Evolutionary conservation across 2,888 invertebrate species (phyloP).

Genomic region (Masnerella sp.): DNA sequence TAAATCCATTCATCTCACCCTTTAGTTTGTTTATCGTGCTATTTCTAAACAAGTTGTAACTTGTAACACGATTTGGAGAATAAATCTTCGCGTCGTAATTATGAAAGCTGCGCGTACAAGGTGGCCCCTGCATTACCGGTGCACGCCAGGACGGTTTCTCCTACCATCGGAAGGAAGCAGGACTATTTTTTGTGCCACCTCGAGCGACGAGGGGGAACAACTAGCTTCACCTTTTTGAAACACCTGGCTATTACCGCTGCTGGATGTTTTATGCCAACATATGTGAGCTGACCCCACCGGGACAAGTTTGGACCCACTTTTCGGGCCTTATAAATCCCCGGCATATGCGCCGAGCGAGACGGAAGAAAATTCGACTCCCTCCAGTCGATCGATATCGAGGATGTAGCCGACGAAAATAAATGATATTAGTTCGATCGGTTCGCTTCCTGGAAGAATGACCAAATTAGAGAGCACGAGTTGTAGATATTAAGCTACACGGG

Average conservation of each 20-base stretch:
- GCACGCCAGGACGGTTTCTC: constrained; percentile 61
- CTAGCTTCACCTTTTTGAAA: constrained; percentile 74
- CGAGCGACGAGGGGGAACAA: constrained; percentile 65
- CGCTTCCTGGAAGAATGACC: constrained; percentile 28
- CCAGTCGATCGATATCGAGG: constrained; percentile 46
- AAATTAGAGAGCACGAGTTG: too few relatives aligned
- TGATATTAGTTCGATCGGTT: constrained; percentile 23
- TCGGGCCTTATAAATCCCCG: constrained; percentile 68
- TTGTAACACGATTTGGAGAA: constrained; percentile 44
- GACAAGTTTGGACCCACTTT: constrained; percentile 76
- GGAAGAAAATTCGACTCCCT: constrained; percentile 5
- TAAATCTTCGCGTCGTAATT: constrained; percentile 53
- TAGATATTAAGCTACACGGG: too few relatives aligned
- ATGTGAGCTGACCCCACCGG: constrained; percentile 76
- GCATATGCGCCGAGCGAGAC: constrained; percentile 67
- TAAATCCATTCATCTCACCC: too few relatives aligned
- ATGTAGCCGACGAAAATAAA: constrained; percentile 26
- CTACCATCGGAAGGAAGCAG: constrained; percentile 73
- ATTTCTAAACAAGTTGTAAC: constrained; percentile 48
- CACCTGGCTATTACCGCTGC: constrained; percentile 76
- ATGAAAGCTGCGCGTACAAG: constrained; percentile 30
- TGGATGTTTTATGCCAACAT: constrained; percentile 72
- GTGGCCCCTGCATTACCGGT: constrained; percentile 39
- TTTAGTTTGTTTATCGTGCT: constrained; percentile 33
- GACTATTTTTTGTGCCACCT: constrained; percentile 70